phyloP scores from a whole-genome alignment of 2,113 vertebrate genomes.

The Leiothrix lutea region DNA sequence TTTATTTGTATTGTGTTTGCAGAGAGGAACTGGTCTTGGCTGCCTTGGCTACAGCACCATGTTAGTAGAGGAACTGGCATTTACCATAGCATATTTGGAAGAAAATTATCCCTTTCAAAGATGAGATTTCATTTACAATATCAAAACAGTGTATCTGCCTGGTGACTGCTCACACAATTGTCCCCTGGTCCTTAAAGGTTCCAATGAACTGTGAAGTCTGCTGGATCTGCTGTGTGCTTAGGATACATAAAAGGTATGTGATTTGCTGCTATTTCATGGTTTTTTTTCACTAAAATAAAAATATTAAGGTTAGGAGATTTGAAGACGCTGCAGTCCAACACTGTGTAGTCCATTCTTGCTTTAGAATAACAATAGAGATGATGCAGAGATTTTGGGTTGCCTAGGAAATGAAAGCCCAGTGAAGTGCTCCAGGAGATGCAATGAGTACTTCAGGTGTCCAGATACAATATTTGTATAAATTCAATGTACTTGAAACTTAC shows the following conservation, averaged over 20 bases:
- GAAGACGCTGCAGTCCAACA: neutral
- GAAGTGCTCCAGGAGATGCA: neutral
- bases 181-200: neutral
- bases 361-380: neutral
- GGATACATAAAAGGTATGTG: neutral
- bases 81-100: neutral
- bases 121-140: neutral
- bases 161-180: neutral
- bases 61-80: neutral
- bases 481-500: neutral
- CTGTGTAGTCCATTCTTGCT: neutral
- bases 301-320: neutral
- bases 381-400: neutral
- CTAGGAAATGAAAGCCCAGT: neutral
- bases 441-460: neutral
- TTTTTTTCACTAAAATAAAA: neutral
- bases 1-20: neutral
- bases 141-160: neutral
- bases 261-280: neutral
- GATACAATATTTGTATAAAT: neutral
- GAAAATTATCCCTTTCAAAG: neutral
- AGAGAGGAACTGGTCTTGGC: neutral
- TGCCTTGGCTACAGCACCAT: neutral
- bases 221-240: neutral
- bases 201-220: neutral